Base-by-base conservation (phyloP, 2,888 invertebrate species). In the Lasioglossum leucozonium region DNA sequence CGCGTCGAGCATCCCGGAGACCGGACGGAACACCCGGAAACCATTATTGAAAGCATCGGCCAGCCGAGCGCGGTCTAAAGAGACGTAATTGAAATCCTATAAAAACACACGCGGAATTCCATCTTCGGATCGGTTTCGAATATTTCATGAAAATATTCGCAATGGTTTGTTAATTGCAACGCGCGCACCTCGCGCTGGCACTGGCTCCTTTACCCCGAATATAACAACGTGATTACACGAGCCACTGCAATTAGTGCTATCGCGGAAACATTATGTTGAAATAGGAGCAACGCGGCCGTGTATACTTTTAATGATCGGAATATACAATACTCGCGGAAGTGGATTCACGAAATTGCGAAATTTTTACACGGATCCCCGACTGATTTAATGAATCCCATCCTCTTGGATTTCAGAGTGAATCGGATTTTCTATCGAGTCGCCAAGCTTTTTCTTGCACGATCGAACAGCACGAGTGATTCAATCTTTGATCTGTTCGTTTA, bases 81-180 rank as follows among this genome's bases (percentile, higher is more conserved):
- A 34, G 26, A 40, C n/a, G 8, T 42, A 69, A 84, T 67, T 44
- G 62, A 51, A 82, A 82, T 55, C 26, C 5, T 44, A 62, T 8
- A 55, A 47, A 83, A 83, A 55, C 40, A 40, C 47, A 22, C n/a
- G 37, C 30, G 4, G 13, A 13, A 37, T 40, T 6, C 16, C 13
- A 3, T 26, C 37, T 67, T 40, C 75, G 69, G n/a, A n/a, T n/a
- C 69, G 22, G n/a, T 40, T 69, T 37, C 22, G n/a, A 69, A 40
- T 67, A 37, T 67, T 67, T 67, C 67, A 67, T 67, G 37, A 37
- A 67, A 67, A 67, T 37, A 37, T 67, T 10, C 37, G 65, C 34
- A 16, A 34, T 22, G 34, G 11, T 22, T 30, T 37, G 67, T 67
- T 67, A 67, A 67, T 67, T 67, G 37, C 30, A 30, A 65, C 18